Base-by-base conservation (phyloP, 2,888 invertebrate genomes). In the Alloscopus bannaensis region DNA sequence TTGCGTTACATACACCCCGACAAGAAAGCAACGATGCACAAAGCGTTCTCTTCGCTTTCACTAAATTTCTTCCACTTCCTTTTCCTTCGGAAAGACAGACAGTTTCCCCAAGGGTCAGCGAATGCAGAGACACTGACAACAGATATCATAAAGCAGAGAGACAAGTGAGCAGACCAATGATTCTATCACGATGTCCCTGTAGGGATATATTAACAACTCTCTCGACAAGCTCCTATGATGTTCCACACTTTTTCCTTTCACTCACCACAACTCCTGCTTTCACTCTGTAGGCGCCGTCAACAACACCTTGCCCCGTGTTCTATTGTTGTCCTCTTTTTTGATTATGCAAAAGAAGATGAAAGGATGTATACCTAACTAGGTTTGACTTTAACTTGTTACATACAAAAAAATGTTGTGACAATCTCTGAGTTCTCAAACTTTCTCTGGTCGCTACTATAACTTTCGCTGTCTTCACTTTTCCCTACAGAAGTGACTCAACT, bases 121-220 rank as follows among this genome's bases (percentile, higher is more conserved):
- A 66, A 47, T 50, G 71, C 24, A 78, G 71, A 65, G 36, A 77
- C 64, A 77, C 70, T 70, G 70, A 69, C 69, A 70, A 72, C 72
- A 72, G 62, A 72, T 72, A 72, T 72, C 72, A 72, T 72, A 72
- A 72, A 72, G 52, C 72, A 72, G 72, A 72, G 72, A 72, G 62
- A 72, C 72, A 72, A 72, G 72, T 72, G 72, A 72, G 72, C 72
- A 72, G 72, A 64, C 72, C 72, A 72, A 72, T 72, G 72, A 72
- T 72, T 72, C 72, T 64, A 64, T 72, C 72, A 72, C 72, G 29
- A 72, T 72, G 72, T 72, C 72, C 72, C 72, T 72, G 72, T 64
- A 72, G 72, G 72, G 72, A 72, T 64, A 72, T 72, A 64, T 72
- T 72, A 72, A 72, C 72, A 72, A 72, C 72, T 72, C 62, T 72